These are phyloP conservation scores for Crocodylus rhombifer DNA, from an alignment of 2,797 vertebrate species.

Conservation along the genomic window DNA sequence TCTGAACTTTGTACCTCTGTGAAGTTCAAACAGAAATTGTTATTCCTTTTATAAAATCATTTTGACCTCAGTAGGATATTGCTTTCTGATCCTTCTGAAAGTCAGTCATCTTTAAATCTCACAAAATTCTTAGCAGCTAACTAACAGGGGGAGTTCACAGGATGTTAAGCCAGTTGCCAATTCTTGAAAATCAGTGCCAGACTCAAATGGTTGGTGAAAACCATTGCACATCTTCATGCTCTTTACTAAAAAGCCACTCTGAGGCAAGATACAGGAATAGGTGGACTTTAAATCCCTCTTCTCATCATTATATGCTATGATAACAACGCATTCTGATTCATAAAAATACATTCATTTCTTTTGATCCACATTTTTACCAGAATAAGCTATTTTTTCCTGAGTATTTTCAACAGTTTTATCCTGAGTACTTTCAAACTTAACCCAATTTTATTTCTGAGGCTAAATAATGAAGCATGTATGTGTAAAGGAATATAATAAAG, in stretches of 20 bases:
- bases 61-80: neutral
- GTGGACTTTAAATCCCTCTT: too few species aligned
- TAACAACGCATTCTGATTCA: neutral
- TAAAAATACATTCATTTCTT: neutral
- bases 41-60: neutral
- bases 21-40: constrained; percentile 15
- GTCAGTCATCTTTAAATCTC: constrained; percentile 16
- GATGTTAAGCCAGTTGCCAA: neutral
- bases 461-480: neutral
- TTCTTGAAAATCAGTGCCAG: neutral
- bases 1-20: neutral
- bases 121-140: constrained; percentile 24
- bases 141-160: neutral
- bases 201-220: neutral
- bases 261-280: neutral
- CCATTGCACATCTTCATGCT: too few species aligned
- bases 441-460: neutral
- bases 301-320: too few species aligned
- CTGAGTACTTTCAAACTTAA: neutral
- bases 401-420: constrained; percentile 16
- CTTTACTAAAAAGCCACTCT: neutral
- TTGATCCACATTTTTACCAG: neutral
- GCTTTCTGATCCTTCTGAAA: neutral
- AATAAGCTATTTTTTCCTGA: neutral
- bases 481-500: neutral